Percentiles rank a stretch among this genome's conserved stretches.
Evolutionary conservation across 2,888 invertebrate genomes (phyloP).

Genomic region (Eupithecia inturbata): DNA sequence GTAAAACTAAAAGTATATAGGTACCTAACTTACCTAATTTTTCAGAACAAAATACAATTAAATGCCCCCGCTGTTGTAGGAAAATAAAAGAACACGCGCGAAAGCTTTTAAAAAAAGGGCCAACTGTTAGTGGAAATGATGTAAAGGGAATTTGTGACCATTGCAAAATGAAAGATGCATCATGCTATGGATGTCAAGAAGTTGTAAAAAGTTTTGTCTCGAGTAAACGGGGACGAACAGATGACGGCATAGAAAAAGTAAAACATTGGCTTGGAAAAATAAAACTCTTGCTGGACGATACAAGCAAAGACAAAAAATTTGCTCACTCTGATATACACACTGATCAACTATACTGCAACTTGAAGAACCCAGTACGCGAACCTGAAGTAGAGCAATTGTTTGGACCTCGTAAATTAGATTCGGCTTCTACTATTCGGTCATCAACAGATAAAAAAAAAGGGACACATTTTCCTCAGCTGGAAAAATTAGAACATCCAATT

Average conservation of each 20-base stretch:
- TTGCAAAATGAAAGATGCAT: constrained; percentile 53
- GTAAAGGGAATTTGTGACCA: constrained; percentile 63
- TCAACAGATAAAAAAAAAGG: constrained; percentile 23
- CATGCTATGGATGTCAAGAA: constrained; percentile 62
- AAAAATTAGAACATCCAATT: background rate
- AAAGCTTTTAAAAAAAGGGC: constrained; percentile 51
- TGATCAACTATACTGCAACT: constrained; percentile 18
- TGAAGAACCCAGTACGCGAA: constrained; percentile 18
- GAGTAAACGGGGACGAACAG: constrained; percentile 45
- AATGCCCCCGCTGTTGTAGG: constrained; percentile 68
- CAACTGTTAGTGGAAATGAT: constrained; percentile 51
- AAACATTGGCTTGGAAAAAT: constrained; percentile 52
- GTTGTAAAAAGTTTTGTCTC: constrained; percentile 57
- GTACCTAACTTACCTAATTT: background rate
- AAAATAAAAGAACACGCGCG: constrained; percentile 55
- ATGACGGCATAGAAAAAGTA: constrained; percentile 46
- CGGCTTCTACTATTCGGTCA: constrained; percentile 16
- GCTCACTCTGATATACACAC: constrained; percentile 25
- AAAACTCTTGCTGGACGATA: constrained; percentile 42
- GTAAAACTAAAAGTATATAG: background rate
- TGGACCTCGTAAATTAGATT: constrained; percentile 2
- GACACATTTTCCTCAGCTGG: constrained; percentile 7
- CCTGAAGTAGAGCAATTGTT: constrained; percentile 30
- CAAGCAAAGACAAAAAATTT: constrained; percentile 23
- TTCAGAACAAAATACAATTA: constrained; percentile 43